Conservation (phyloP, 2,113 vertebrate genomes). For the Sapayoa aenigma region DNA sequence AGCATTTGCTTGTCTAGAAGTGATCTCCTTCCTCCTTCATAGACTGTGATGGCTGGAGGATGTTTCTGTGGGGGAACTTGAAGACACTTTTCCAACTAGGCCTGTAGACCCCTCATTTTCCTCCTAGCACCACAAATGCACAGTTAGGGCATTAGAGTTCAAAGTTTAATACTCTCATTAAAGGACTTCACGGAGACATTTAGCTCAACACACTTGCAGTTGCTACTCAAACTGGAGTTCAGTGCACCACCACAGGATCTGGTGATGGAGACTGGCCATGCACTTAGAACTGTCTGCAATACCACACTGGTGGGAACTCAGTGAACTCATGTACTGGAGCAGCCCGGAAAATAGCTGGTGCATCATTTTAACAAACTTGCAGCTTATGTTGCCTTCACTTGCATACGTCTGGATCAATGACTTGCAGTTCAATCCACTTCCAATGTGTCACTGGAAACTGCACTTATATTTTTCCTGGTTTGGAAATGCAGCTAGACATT, state of each 20-base stretch:
- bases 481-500: background rate
- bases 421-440: background rate
- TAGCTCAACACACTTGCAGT: background rate
- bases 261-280: background rate
- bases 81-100: background rate
- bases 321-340: background rate
- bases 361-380: background rate
- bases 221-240: background rate
- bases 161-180: background rate
- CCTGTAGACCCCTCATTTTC: background rate
- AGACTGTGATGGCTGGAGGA: background rate
- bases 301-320: background rate
- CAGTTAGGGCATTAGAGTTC: background rate
- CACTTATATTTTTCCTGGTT: background rate
- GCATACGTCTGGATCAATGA: background rate
- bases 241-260: background rate
- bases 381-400: background rate
- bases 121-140: background rate
- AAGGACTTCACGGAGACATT: background rate
- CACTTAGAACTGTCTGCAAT: fast-evolving
- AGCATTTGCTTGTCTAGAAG: background rate
- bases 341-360: background rate
- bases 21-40: background rate
- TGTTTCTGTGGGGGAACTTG: background rate
- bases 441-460: background rate